Evolutionary conservation across 2,797 vertebrate species (phyloP).

Genomic region (Squalus acanthias): DNA sequence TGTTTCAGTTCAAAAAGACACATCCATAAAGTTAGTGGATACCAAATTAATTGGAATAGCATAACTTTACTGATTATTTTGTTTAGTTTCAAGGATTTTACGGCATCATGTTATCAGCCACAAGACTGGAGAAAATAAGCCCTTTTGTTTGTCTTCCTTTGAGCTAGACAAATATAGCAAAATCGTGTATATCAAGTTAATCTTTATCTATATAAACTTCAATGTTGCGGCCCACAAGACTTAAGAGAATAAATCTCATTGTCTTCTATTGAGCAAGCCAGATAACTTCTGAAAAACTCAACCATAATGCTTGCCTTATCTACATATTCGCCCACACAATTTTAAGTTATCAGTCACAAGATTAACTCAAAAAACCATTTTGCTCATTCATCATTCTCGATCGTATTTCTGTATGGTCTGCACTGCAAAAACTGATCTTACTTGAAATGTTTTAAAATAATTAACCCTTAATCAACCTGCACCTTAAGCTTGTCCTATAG

Average conservation of each 20-base stretch:
- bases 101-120: too few relatives aligned
- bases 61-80: neutral
- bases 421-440: neutral
- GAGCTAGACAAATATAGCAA: neutral
- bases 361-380: neutral
- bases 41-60: slow-evolving; percentile 5
- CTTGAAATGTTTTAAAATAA: neutral
- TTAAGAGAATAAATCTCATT: neutral
- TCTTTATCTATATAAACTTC: neutral
- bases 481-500: neutral
- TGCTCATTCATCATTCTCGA: neutral
- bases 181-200: neutral
- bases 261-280: neutral
- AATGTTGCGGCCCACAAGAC: neutral
- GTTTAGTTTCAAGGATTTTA: neutral
- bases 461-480: neutral
- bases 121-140: neutral
- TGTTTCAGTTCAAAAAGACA: neutral
- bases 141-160: neutral
- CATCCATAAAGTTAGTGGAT: neutral
- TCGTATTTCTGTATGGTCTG: neutral
- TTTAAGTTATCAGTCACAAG: neutral
- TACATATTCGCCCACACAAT: neutral
- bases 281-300: neutral
- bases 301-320: neutral